Conservation (phyloP, 2,113 vertebrate genomes). For the Eira barbara region DNA sequence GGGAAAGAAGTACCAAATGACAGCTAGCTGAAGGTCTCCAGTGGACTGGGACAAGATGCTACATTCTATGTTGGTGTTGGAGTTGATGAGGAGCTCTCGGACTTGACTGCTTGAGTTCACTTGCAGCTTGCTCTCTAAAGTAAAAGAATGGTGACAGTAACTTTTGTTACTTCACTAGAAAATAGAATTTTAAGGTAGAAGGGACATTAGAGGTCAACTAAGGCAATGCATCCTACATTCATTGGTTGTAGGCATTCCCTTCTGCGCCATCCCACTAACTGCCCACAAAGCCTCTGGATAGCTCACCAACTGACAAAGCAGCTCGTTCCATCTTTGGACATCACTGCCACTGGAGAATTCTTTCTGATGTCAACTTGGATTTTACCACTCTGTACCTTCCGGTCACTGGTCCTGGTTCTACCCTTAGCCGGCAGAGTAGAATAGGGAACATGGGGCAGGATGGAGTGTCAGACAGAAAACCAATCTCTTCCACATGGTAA, state of each 20-base stretch:
- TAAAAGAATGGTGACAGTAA: background rate
- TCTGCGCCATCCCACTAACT: background rate
- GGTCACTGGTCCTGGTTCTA: background rate
- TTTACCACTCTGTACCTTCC: background rate
- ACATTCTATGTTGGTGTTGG: conserved; percentile 69
- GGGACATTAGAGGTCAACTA: background rate
- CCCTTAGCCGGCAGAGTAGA: background rate
- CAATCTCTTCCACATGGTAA: background rate
- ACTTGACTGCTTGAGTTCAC: conserved; percentile 34
- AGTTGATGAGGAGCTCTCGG: conserved; percentile 33
- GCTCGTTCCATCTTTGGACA: background rate
- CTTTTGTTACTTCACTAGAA: background rate
- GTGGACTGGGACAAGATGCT: conserved; percentile 20
- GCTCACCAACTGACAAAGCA: background rate
- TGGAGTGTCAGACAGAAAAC: background rate
- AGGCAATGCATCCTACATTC: background rate
- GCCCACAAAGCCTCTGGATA: background rate
- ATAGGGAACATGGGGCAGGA: background rate
- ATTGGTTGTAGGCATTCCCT: background rate
- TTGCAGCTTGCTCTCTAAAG: conserved; percentile 77
- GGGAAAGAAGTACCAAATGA: conserved; percentile 78
- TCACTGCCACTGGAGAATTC: background rate
- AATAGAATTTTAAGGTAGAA: background rate
- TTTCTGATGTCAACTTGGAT: background rate
- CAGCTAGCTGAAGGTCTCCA: conserved; percentile 48